Conservation (phyloP, 1,140 invertebrate species). For the Cephus cinctus region DNA sequence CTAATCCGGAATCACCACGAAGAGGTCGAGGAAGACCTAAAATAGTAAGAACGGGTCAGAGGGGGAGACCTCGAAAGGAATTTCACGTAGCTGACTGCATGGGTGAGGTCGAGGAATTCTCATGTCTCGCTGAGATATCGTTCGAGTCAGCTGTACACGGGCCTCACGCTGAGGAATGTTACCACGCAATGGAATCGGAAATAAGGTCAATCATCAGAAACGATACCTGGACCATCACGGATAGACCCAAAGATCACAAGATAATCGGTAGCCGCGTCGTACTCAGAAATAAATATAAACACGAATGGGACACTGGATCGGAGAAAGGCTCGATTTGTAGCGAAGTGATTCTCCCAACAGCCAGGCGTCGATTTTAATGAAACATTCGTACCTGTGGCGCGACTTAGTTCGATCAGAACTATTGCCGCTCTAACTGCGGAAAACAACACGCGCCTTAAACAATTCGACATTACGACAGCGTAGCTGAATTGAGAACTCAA, state of each 20-base stretch:
- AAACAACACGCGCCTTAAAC: too few relatives aligned
- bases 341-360: too few relatives aligned
- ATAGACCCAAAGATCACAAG: slow-evolving; percentile 20
- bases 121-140: slow-evolving; percentile 10
- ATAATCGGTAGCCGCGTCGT: slow-evolving; percentile 38
- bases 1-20: not conserved
- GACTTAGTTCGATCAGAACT: too few relatives aligned
- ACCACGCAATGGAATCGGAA: slow-evolving; percentile 36
- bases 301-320: slow-evolving; percentile 12
- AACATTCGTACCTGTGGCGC: too few relatives aligned
- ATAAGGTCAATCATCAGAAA: slow-evolving; percentile 21
- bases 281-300: slow-evolving; percentile 30
- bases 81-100: slow-evolving; percentile 2
- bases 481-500: too few relatives aligned
- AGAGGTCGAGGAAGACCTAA: slow-evolving; percentile 13
- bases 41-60: slow-evolving; percentile 9
- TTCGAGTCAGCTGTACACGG: slow-evolving; percentile 1
- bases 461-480: too few relatives aligned
- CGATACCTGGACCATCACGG: slow-evolving; percentile 30
- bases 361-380: too few relatives aligned
- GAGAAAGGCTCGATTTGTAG: too few relatives aligned
- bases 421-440: too few relatives aligned
- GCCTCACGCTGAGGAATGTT: slow-evolving; percentile 23
- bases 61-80: slow-evolving; percentile 11
- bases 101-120: not conserved